Conservation (phyloP, 2,888 invertebrate genomes). For the Mesorhabditis sp. region DNA sequence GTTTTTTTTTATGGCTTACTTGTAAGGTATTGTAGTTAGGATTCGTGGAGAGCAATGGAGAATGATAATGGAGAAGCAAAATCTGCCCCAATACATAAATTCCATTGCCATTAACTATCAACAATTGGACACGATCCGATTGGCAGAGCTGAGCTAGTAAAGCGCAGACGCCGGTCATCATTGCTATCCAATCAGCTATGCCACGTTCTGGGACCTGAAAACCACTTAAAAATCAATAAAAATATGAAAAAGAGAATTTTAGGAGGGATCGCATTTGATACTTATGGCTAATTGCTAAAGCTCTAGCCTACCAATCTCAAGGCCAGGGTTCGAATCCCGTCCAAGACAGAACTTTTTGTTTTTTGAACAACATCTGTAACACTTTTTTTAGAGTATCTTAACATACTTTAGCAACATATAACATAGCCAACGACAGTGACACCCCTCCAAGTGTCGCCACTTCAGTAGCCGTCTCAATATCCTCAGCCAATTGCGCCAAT, state of each 20-base stretch:
- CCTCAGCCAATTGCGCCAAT: conserved; percentile 60
- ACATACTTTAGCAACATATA: not conserved
- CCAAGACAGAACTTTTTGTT: not conserved
- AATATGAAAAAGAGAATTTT: not conserved
- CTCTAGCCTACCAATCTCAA: not conserved
- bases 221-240: not conserved
- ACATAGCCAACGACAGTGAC: not conserved
- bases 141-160: conserved; percentile 40
- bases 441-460: conserved; percentile 30
- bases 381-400: not conserved
- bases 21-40: conserved; percentile 15
- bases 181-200: conserved; percentile 37
- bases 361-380: too few relatives aligned
- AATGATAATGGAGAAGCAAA: conserved; percentile 21
- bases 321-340: not conserved
- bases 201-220: conserved; percentile 29
- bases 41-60: not conserved
- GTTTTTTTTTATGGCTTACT: conserved; percentile 4
- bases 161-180: conserved; percentile 39
- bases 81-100: conserved; percentile 30
- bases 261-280: too few relatives aligned
- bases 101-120: conserved; percentile 36
- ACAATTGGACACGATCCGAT: conserved; percentile 27
- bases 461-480: conserved; percentile 59
- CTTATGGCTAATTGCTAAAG: too few relatives aligned